Percentiles rank a stretch among this genome's conserved stretches.
Evolutionary conservation across 2,113 vertebrate genomes (phyloP).

Genomic region (Trinectes maculatus): DNA sequence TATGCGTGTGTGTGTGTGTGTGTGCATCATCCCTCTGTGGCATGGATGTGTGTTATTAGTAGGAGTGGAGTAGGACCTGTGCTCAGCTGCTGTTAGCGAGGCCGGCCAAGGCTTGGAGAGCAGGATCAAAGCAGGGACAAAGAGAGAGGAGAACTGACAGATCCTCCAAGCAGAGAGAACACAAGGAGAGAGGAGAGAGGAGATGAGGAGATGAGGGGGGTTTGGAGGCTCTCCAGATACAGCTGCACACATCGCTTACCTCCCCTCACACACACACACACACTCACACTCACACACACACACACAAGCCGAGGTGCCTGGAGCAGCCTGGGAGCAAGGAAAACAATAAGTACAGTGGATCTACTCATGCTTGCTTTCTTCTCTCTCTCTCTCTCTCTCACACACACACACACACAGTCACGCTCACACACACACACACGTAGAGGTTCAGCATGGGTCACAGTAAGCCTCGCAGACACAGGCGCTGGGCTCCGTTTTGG

Average conservation of each 20-base stretch:
- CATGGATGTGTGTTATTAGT: constrained; percentile 73
- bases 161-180: constrained; percentile 78
- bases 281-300: constrained; percentile 8
- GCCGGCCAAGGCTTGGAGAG: constrained; percentile 75
- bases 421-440: constrained; percentile 44
- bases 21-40: constrained; percentile 53
- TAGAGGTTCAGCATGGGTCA: constrained; percentile 72
- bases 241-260: constrained; percentile 73
- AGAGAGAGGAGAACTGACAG: constrained; percentile 78
- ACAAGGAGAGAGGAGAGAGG: constrained; percentile 69
- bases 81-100: constrained; percentile 77
- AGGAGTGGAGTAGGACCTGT: constrained; percentile 77
- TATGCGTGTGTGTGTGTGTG: constrained; percentile 26
- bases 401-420: constrained; percentile 32
- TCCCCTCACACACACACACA: constrained; percentile 53
- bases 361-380: constrained; percentile 59
- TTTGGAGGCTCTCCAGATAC: constrained; percentile 79
- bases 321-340: constrained; percentile 75
- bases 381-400: constrained; percentile 5
- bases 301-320: constrained; percentile 65
- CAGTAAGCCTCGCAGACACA: constrained; percentile 72
- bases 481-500: constrained; percentile 59
- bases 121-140: constrained; percentile 79
- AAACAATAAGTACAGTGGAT: constrained; percentile 77
- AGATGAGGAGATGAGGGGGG: constrained; percentile 66